Evolutionary conservation across 1,140 invertebrate genomes (phyloP), one percentile per base, ranked within the genome.

Genomic region (Pseudomyrmex flavicornis): DNA sequence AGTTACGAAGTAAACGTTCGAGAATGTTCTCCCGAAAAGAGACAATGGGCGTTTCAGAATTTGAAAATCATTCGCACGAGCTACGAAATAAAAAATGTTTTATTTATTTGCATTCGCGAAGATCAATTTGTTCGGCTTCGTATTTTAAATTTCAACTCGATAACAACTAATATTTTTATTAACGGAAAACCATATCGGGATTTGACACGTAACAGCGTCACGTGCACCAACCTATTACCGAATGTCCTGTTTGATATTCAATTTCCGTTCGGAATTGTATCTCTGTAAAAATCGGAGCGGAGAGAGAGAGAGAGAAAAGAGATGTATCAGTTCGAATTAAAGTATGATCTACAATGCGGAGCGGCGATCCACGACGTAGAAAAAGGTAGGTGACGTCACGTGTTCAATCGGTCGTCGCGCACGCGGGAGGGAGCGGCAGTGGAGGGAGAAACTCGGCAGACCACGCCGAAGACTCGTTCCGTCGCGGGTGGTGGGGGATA

Each of bases 401-500:
- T 82, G 62, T 62, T 56, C 75, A 10, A 35, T 35, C 72, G 72
- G 76, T 20, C 58, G 61, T 66, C 82, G 65, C 58, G 44, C 58
- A 63, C 74, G 56, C 35, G 54, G 62, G 80, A 70, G 79, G 77
- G 73, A 22, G 44, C 54, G 20, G 3, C 20, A 26, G 15, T 56
- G 66, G 80, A 72, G 83, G 82, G 76, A 65, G 88, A 75, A 85
- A 89, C 84, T 88, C 84, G 88, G 86, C 83, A 84, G 79, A 77
- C 83, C 73, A 89, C 66, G 86, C 83, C 83, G 88, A 86, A 85
- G 89, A 87, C 83, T 89, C 84, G 89, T 85, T 83, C 68, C 79
- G 89, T 58, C n/a, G 75, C 50, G 54, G 15, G n/a, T 70, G 73
- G 90, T 89, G 91, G 91, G 91, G 90, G 91, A 73, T 65, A 82